Evolutionary conservation across 2,113 vertebrate genomes (phyloP), one percentile per base, ranked within the genome.

Genomic region (Anser cygnoides): DNA sequence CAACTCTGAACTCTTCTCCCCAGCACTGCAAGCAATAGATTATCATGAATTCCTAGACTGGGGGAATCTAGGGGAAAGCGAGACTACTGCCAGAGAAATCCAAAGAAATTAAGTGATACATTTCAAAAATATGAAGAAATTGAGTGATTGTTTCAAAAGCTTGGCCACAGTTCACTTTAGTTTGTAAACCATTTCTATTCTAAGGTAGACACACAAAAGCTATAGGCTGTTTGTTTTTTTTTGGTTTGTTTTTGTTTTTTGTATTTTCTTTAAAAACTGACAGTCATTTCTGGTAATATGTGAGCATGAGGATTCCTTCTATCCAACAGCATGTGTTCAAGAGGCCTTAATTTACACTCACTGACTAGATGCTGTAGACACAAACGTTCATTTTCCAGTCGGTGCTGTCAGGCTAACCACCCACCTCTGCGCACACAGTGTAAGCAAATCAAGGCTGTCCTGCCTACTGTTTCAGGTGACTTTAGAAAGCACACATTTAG

Each of bases 401-500:
- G 17, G 31, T 87, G 81, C 13, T 29, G 4, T 11, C 1, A 15
- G 49, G 62, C 28, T 15, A 19, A 41, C 7, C 14, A 31, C 21
- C 2, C 61, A 4, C 23, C 70, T 59, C 72, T 3, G 1, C 0
- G 0, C 66, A 35, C 0, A 1, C 49, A 49, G 63, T 65, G 2
- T 0, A 6, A 50, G 63, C 59, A 25, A 14, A 41, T 12, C 44
- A 1, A 9, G 68, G 58, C 86, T 25, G 41, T 5, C 62, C 66
- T 79, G 81, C 82, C 31, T 7, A n/a, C 50, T 19, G 22, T 2
- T 14, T 11, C 63, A 22, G 57, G 35, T 3, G 55, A 33, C 46
- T 9, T 4, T 3, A 16, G 70, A 5, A 28, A 62, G 80, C 21
- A 7, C 23, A 15, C 4, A 3, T 6, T 7, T 1, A 17, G 78